Evolutionary conservation across 2,888 invertebrate species (phyloP).

Genomic region (Mimumesa dahlbomi): DNA sequence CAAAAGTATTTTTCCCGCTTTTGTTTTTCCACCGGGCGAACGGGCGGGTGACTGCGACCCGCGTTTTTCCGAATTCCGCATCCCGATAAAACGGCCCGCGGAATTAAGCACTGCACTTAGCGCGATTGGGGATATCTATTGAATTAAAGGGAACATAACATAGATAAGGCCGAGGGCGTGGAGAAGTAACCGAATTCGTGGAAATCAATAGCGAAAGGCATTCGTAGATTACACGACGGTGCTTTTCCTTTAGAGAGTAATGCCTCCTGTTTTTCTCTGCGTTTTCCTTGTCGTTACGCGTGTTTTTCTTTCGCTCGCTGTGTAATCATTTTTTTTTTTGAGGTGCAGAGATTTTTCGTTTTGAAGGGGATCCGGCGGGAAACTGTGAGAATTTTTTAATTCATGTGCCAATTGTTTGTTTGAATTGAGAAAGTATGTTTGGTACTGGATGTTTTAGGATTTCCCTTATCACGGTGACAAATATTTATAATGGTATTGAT

Average conservation of each 20-base stretch:
- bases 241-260: constrained; percentile 12
- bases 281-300: too few species aligned
- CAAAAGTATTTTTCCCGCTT: too few species aligned
- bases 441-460: too few species aligned
- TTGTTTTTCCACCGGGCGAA: too few species aligned
- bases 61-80: not conserved
- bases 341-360: too few species aligned
- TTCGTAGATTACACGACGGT: constrained; percentile 41
- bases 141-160: constrained; percentile 41
- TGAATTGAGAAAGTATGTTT: too few species aligned
- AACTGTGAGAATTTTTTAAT: too few species aligned
- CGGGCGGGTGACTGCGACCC: too few species aligned
- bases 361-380: too few species aligned
- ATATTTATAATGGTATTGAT: too few species aligned
- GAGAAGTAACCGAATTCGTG: constrained; percentile 32
- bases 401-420: too few species aligned
- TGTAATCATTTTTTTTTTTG: not conserved
- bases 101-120: constrained; percentile 55
- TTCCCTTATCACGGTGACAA: too few species aligned
- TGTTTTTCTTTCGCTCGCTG: constrained; percentile 3
- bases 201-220: constrained; percentile 46
- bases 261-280: constrained; percentile 14
- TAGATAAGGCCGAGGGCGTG: constrained; percentile 14
- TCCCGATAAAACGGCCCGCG: not conserved
- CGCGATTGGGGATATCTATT: constrained; percentile 53